Evolutionary conservation across 2,888 invertebrate genomes (phyloP).

Genomic region (Mythimna lalbum): DNA sequence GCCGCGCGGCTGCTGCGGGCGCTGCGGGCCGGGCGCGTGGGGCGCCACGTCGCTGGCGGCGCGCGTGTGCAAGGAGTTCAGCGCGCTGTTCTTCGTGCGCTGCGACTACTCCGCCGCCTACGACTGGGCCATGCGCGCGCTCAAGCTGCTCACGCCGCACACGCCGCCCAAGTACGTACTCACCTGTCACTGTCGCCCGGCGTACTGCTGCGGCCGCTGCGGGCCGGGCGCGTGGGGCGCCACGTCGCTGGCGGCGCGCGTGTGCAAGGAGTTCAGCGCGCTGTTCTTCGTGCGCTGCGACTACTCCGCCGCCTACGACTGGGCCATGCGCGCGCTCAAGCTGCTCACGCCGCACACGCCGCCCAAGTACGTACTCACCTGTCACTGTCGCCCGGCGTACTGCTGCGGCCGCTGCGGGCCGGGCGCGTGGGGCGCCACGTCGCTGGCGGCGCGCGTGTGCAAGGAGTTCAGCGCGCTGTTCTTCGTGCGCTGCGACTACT

Average conservation of each 20-base stretch:
- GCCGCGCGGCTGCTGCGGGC: slow-evolving; percentile 37
- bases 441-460: slow-evolving; percentile 93
- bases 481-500: slow-evolving; percentile 96
- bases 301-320: slow-evolving; percentile 95
- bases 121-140: slow-evolving; percentile 94
- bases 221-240: slow-evolving; percentile 77
- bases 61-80: slow-evolving; percentile 95
- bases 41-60: slow-evolving; percentile 89
- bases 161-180: slow-evolving; percentile 74
- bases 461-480: slow-evolving; percentile 95
- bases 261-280: slow-evolving; percentile 96
- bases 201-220: slow-evolving; percentile 45
- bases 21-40: slow-evolving; percentile 67
- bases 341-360: slow-evolving; percentile 91
- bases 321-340: slow-evolving; percentile 94
- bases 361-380: neutral
- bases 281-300: slow-evolving; percentile 96
- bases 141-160: slow-evolving; percentile 92
- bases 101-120: slow-evolving; percentile 96
- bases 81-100: slow-evolving; percentile 95
- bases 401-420: slow-evolving; percentile 49
- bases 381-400: no score
- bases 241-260: slow-evolving; percentile 91
- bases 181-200: no score
- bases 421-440: slow-evolving; percentile 78